phyloP scores from a whole-genome alignment of 2,113 vertebrate species.

The Pseudorasbora parva region DNA sequence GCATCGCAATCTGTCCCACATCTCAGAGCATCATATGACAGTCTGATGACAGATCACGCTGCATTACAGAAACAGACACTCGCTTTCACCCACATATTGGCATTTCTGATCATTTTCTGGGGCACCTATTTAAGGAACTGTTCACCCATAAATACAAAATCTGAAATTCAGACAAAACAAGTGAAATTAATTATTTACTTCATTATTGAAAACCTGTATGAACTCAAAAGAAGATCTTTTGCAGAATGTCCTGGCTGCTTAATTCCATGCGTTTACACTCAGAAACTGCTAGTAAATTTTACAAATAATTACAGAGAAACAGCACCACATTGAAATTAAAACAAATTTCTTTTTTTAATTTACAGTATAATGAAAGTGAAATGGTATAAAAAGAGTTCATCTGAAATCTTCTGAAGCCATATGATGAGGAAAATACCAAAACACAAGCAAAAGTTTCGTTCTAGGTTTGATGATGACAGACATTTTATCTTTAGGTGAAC shows the following conservation, averaged over 20 bases:
- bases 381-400: background rate
- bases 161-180: background rate
- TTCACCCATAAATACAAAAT: background rate
- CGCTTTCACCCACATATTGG: conserved; percentile 1
- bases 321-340: background rate
- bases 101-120: conserved; percentile 16
- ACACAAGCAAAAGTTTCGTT: background rate
- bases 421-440: background rate
- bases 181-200: background rate
- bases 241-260: background rate
- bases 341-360: too few species aligned
- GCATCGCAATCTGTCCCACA: conserved; percentile 11
- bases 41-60: conserved; percentile 26
- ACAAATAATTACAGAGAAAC: background rate
- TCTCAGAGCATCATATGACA: conserved; percentile 27
- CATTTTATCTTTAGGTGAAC: background rate
- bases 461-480: background rate
- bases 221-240: background rate
- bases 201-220: too few species aligned
- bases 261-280: background rate
- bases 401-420: background rate
- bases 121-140: background rate
- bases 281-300: background rate
- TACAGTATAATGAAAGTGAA: too few species aligned
- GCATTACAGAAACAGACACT: background rate